Conservation (phyloP, 2,888 invertebrate species). For the Nemotelus pantherinus region DNA sequence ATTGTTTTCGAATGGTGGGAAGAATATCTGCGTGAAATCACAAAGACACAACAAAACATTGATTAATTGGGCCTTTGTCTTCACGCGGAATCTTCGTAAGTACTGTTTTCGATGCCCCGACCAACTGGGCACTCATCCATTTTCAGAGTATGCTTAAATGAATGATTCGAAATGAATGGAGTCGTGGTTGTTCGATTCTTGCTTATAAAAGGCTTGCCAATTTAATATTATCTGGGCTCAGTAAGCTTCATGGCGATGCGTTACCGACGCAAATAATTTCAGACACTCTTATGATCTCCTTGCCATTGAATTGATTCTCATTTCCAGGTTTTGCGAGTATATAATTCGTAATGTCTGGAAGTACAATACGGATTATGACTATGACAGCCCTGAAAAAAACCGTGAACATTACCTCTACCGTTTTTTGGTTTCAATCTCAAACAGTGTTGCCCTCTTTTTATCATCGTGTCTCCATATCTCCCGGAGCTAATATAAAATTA, state of each 20-base stretch:
- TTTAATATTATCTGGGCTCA: too few relatives aligned
- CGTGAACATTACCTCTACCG: too few relatives aligned
- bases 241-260: too few relatives aligned
- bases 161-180: background rate
- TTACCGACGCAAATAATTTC: too few relatives aligned
- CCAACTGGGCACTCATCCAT: constrained; percentile 11
- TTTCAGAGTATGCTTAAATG: background rate
- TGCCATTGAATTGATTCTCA: too few relatives aligned
- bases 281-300: too few relatives aligned
- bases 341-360: too few relatives aligned
- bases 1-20: constrained; percentile 38
- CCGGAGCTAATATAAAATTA: constrained; percentile 46
- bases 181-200: background rate
- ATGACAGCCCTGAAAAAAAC: too few relatives aligned
- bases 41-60: constrained; percentile 55
- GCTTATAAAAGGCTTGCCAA: background rate
- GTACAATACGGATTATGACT: too few relatives aligned
- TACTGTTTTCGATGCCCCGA: constrained; percentile 22
- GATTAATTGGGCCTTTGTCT: constrained; percentile 59
- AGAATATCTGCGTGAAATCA: constrained; percentile 33
- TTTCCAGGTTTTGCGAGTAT: too few relatives aligned
- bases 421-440: too few relatives aligned
- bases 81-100: constrained; percentile 50
- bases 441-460: constrained; percentile 5
- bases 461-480: background rate